Conservation (phyloP, 2,888 invertebrate genomes). For the Timema cristinae region DNA sequence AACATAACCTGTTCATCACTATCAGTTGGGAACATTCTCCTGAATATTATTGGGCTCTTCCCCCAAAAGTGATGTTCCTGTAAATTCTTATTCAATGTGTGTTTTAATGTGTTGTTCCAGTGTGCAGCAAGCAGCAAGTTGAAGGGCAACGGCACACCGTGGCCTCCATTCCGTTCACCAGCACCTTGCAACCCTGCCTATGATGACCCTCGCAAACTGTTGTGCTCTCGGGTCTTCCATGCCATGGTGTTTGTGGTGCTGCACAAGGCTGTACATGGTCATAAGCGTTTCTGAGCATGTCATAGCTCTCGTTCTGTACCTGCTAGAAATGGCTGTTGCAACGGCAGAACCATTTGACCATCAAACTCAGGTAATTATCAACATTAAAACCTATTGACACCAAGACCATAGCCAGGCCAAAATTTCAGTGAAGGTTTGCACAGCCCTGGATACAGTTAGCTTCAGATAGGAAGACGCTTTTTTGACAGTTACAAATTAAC, state of each 20-base stretch:
- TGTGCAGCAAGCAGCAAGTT: conserved; percentile 58
- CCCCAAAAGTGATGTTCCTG: background rate
- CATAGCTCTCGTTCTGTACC: conserved; percentile 78
- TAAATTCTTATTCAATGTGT: too few relatives aligned
- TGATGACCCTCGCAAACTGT: conserved; percentile 61
- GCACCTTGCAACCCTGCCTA: conserved; percentile 59
- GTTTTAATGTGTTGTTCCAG: conserved; percentile 40
- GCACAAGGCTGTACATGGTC: conserved; percentile 73
- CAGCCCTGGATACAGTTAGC: background rate
- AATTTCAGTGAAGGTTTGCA: background rate
- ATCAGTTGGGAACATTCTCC: too few relatives aligned
- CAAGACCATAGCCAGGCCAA: too few relatives aligned
- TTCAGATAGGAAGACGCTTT: background rate
- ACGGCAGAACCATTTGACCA: conserved; percentile 40
- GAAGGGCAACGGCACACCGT: conserved; percentile 55
- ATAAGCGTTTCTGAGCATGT: conserved; percentile 80
- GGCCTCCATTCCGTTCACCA: conserved; percentile 80
- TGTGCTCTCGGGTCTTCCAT: conserved; percentile 62
- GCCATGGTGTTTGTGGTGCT: conserved; percentile 75
- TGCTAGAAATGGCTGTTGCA: conserved; percentile 77
- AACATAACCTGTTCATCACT: too few relatives aligned
- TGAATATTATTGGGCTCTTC: background rate
- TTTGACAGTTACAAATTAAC: background rate
- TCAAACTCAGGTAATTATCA: conserved; percentile 32
- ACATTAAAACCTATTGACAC: too few relatives aligned